Percentiles rank a stretch among this genome's conserved stretches.
These are phyloP conservation scores for Ovis canadensis DNA, from an alignment of 2,113 vertebrate genomes.

Conservation along the genomic window DNA sequence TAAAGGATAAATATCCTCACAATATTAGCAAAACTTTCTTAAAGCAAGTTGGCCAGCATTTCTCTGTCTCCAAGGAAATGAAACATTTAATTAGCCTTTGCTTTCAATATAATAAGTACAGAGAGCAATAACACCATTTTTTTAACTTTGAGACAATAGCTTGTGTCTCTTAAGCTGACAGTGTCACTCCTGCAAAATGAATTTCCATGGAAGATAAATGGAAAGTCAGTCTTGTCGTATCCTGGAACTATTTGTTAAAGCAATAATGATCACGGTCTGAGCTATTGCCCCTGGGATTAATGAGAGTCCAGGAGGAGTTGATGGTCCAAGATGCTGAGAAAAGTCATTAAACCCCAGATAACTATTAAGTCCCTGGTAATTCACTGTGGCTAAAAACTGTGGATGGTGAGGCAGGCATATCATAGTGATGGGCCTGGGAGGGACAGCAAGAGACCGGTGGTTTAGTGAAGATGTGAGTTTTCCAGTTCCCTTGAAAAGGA, in stretches of 20 bases:
- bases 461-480: background rate
- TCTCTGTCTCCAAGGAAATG: slow-evolving; percentile 32
- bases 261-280: slow-evolving; percentile 61
- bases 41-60: slow-evolving; percentile 42
- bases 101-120: slow-evolving; percentile 53
- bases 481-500: background rate
- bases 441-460: background rate
- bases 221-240: slow-evolving; percentile 65
- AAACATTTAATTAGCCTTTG: slow-evolving; percentile 66
- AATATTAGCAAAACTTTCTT: slow-evolving; percentile 22
- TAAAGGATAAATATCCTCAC: background rate
- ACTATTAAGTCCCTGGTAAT: slow-evolving; percentile 59
- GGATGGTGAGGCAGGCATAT: background rate
- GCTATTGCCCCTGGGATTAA: slow-evolving; percentile 59
- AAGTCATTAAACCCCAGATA: slow-evolving; percentile 44
- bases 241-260: slow-evolving; percentile 69
- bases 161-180: slow-evolving; percentile 63
- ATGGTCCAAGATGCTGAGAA: slow-evolving; percentile 44
- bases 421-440: background rate
- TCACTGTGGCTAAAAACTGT: slow-evolving; percentile 37
- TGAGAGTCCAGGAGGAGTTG: slow-evolving; percentile 53
- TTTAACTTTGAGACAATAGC: slow-evolving; percentile 42
- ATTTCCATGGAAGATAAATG: slow-evolving; percentile 68
- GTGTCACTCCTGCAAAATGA: slow-evolving; percentile 58
- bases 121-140: background rate